Evolutionary conservation across 2,113 vertebrate species (phyloP), one percentile per base, ranked within the genome.

Genomic region (Hippolais icterina): DNA sequence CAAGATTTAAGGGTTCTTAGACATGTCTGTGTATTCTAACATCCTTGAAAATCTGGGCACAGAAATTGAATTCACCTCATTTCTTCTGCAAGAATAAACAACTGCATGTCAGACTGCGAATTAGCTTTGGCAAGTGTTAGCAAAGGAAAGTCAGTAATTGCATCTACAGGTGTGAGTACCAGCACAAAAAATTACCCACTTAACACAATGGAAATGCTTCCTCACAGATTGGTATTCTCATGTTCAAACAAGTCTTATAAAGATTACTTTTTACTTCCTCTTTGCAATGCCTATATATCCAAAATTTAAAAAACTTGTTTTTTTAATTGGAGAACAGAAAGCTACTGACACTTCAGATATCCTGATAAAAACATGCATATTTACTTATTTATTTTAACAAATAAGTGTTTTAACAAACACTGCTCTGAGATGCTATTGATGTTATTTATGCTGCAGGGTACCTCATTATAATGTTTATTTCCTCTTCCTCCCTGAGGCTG

Each of bases 21-120:
- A 37, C 10, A 9, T 1, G 0, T 6, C 35, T 46, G 1, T 33
- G 18, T 20, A 33, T 9, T 54, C 3, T 18, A 83, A 77, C 11
- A 83, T 41, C 35, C 11, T 78, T 57, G 42, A 82, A 42, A 87
- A 68, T 27, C 37, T 31, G 41, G 29, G 72, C 10, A 28, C 2
- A 72, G 13, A 63, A 93, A 85, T 23, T 6, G 20, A 78, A 15
- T 52, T 50, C 19, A 35, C 17, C 25, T 60, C 5, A 47, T 81
- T 81, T 68, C 57, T 47, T 25, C 1, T 16, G 24, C 41, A 91
- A 76, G 68, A 66, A 15, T 18, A 19, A 87, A 42, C 7, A 81
- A 28, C 70, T 28, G 29, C 9, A 54, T 23, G 35, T 50, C 47
- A 54, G 56, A 50, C 46, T 56, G 33, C 19, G 44, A 95, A 89